These are phyloP conservation scores for Nebria brevicollis DNA, from an alignment of 2,888 invertebrate genomes.

Conservation along the genomic window DNA sequence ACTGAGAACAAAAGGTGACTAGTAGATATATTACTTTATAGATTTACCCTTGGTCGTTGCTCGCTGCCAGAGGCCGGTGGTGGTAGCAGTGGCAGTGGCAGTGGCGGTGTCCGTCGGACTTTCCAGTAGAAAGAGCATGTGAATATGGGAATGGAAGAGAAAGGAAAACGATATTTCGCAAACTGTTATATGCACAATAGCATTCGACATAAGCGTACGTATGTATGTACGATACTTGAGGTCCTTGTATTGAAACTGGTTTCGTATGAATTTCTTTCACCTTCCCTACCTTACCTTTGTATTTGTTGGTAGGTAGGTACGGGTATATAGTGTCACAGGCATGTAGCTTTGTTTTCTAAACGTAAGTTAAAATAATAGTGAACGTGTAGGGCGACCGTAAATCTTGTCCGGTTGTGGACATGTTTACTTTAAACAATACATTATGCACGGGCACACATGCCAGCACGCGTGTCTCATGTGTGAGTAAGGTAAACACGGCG, in stretches of 20 bases:
- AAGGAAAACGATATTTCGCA: neutral
- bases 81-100: neutral
- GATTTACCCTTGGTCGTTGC: conserved; percentile 37
- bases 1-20: conserved; percentile 43
- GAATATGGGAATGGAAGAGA: neutral
- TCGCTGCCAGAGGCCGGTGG: conserved; percentile 14
- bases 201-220: conserved; percentile 10
- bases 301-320: neutral
- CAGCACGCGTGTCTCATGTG: conserved; percentile 32
- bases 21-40: conserved; percentile 43
- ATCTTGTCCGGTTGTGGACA: conserved; percentile 36
- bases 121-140: neutral
- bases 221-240: neutral
- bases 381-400: conserved; percentile 34
- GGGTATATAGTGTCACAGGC: neutral
- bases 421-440: conserved; percentile 46
- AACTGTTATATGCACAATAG: neutral
- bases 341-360: conserved; percentile 17
- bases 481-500: conserved; percentile 28
- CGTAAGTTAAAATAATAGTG: conserved; percentile 19
- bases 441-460: conserved; percentile 39
- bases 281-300: neutral
- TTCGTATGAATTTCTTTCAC: conserved; percentile 7
- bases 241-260: neutral
- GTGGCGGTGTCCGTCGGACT: conserved; percentile 19